These are phyloP conservation scores for Diadophis punctatus DNA, from an alignment of 2,113 vertebrate genomes.

Conservation along the genomic window DNA sequence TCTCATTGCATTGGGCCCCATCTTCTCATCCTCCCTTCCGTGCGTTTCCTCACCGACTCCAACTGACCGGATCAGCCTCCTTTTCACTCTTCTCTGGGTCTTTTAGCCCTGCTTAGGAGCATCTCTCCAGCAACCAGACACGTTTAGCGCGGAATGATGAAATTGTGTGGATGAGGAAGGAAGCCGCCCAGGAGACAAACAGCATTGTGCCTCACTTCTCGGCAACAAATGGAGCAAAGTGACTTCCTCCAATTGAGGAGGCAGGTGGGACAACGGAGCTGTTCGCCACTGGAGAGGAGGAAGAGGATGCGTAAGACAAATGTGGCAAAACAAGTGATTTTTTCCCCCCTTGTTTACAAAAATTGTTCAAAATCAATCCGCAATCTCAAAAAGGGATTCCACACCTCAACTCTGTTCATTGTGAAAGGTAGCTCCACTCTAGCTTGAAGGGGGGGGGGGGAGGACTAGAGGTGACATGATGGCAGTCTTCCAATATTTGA, in stretches of 20 bases:
- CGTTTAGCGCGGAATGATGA: accelerated
- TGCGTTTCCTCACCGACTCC: background rate
- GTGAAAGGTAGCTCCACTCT: background rate
- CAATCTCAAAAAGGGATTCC: background rate
- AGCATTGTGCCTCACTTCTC: background rate
- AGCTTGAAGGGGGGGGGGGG: too few species aligned
- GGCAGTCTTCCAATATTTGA: background rate
- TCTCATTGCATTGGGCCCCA: background rate
- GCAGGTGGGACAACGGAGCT: background rate
- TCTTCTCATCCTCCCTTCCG: background rate
- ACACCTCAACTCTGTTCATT: background rate
- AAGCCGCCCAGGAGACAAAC: background rate
- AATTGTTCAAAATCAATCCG: background rate
- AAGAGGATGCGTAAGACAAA: background rate
- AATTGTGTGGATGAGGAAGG: background rate
- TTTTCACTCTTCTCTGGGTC: background rate
- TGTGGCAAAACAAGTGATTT: background rate
- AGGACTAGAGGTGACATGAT: too few species aligned
- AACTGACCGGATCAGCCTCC: background rate
- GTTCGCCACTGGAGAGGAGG: background rate
- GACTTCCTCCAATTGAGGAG: background rate
- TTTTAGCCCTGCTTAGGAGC: background rate
- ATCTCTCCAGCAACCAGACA: background rate
- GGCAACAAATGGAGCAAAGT: background rate
- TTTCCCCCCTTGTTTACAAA: background rate